These are phyloP conservation scores for Anthonomus grandis DNA, from an alignment of 1,140 invertebrate species.

Conservation along the genomic window DNA sequence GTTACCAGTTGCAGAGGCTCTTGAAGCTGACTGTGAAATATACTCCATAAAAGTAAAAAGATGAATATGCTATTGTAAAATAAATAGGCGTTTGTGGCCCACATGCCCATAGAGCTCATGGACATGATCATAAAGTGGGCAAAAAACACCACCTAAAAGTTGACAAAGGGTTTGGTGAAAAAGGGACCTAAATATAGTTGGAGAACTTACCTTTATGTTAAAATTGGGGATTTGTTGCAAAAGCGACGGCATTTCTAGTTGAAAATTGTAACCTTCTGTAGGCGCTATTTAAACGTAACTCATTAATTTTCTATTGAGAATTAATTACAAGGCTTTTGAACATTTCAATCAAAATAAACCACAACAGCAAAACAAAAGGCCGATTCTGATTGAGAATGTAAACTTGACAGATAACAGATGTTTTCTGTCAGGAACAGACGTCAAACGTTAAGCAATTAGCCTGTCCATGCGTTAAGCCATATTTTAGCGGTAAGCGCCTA, in stretches of 20 bases:
- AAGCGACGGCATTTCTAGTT: conserved; percentile 5
- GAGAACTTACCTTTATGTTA: conserved; percentile 23
- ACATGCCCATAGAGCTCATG: conserved; percentile 20
- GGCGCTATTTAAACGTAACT: no score
- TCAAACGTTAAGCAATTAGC: no score
- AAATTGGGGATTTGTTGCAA: conserved; percentile 26
- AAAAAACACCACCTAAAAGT: conserved; percentile 27
- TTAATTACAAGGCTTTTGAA: no score
- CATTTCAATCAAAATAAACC: no score
- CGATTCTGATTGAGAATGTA: no score
- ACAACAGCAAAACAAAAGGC: no score
- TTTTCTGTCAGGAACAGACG: no score
- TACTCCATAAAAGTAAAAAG: conserved; percentile 24
- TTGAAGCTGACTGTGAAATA: conserved; percentile 21
- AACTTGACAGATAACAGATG: no score
- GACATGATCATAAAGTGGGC: conserved; percentile 27
- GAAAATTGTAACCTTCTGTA: background rate
- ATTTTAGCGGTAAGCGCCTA: no score
- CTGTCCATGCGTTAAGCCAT: no score
- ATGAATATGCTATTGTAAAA: conserved; percentile 26
- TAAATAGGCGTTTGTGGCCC: conserved; percentile 21
- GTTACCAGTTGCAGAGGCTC: conserved; percentile 28
- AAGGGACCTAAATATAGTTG: background rate
- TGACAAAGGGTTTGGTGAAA: background rate
- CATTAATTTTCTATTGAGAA: no score